A percentile compares a stretch with the other conserved stretches of the same genome.
Evolutionary conservation across 2,888 invertebrate genomes (phyloP).

Genomic region (Entomobrya multifasciata): DNA sequence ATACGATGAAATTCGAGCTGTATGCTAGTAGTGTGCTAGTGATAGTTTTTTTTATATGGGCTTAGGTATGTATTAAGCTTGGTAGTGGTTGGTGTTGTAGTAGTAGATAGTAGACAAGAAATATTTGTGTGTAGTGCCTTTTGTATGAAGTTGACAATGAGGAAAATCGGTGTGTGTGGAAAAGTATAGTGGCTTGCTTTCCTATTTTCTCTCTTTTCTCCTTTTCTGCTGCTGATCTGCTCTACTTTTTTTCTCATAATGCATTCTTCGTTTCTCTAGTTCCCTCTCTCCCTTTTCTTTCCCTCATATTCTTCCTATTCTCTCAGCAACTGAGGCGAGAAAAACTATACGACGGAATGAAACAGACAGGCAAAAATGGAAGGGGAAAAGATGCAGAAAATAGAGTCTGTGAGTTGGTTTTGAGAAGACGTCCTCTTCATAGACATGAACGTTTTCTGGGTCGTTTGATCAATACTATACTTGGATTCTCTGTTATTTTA

Average conservation of each 20-base stretch:
- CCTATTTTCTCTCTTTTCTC: conserved; percentile 40
- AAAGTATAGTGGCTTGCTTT: conserved; percentile 23
- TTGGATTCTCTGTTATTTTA: conserved; percentile 59
- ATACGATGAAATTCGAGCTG: conserved; percentile 14
- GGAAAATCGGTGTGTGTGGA: conserved; percentile 55
- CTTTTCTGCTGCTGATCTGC: conserved; percentile 7
- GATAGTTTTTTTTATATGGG: neutral
- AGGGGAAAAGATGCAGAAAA: conserved; percentile 60
- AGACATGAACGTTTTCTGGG: conserved; percentile 72
- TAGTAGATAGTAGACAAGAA: conserved; percentile 27
- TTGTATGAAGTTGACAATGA: conserved; percentile 64
- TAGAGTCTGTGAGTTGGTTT: conserved; percentile 60
- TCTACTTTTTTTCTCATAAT: conserved; percentile 60
- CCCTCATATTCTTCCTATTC: conserved; percentile 40
- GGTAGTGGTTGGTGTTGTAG: no score
- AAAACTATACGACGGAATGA: conserved; percentile 47
- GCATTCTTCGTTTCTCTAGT: conserved; percentile 43
- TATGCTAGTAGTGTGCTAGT: neutral
- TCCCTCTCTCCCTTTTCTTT: conserved; percentile 22
- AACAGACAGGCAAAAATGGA: conserved; percentile 25
- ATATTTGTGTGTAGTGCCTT: conserved; percentile 52
- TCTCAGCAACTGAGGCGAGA: conserved; percentile 59
- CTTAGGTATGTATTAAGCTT: neutral
- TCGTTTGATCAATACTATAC: conserved; percentile 73
- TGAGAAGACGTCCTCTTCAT: conserved; percentile 64